A percentile compares a stretch with the other conserved stretches of the same genome.
Conservation (phyloP, 2,888 invertebrate genomes). For the Diadegma fenestrale region DNA sequence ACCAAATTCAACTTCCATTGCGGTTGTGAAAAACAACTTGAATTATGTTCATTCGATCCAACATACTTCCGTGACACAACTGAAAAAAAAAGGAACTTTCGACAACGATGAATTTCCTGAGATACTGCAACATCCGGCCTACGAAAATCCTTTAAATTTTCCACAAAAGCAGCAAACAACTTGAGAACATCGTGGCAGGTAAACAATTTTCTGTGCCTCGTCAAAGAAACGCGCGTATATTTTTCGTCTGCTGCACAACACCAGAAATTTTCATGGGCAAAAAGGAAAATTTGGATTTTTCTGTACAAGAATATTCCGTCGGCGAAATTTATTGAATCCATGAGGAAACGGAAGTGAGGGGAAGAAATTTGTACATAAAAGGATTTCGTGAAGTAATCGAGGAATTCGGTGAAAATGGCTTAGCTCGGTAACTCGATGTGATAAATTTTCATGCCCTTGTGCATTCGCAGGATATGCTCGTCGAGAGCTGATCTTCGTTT, state of each 20-base stretch:
- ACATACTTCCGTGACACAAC: neutral
- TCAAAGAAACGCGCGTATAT: neutral
- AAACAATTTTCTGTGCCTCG: neutral
- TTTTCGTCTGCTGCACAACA: neutral
- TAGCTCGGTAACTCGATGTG: constrained; percentile 72
- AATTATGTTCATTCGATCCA: neutral
- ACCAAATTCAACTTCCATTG: neutral
- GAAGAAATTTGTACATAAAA: neutral
- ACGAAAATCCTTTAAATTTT: neutral
- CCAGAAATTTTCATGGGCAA: neutral
- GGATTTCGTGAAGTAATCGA: neutral
- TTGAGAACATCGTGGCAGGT: neutral
- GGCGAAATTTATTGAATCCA: neutral
- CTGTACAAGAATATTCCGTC: neutral
- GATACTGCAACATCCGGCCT: constrained; percentile 5
- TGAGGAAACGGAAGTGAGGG: neutral
- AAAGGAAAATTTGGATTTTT: neutral
- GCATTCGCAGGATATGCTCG: constrained; percentile 81
- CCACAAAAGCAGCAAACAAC: neutral
- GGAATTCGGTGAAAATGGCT: neutral
- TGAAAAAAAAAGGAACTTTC: neutral
- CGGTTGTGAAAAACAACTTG: neutral
- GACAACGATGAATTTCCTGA: neutral
- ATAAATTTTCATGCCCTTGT: constrained; percentile 78
- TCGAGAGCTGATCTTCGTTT: constrained; percentile 82